A percentile compares a stretch with the other conserved stretches of the same genome.
Conservation (phyloP, 2,113 vertebrate genomes). For the Furnarius figulus region DNA sequence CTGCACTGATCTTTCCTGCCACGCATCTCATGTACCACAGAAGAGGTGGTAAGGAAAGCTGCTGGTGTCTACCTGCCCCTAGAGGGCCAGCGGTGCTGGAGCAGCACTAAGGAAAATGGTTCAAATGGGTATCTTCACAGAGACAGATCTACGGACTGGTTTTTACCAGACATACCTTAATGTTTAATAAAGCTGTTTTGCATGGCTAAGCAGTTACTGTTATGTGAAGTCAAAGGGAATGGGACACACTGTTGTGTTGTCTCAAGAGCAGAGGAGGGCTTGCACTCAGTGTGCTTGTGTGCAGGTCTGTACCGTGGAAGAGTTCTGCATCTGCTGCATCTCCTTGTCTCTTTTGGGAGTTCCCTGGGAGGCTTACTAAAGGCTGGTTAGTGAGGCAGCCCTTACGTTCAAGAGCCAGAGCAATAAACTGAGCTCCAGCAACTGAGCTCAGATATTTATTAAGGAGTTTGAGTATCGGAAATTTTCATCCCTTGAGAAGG, state of each 20-base stretch:
- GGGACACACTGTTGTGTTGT: rapidly evolving
- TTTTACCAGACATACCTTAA: not conserved
- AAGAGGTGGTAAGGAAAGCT: not conserved
- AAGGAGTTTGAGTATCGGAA: not conserved
- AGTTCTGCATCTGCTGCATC: not conserved
- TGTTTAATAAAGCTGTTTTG: not conserved
- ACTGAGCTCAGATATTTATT: not conserved
- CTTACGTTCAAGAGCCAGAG: not conserved
- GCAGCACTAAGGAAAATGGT: not conserved
- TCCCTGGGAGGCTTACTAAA: not conserved
- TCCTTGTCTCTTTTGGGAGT: not conserved
- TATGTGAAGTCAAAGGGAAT: not conserved
- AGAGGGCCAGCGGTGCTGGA: not conserved
- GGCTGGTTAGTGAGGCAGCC: not conserved
- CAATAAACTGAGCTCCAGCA: not conserved
- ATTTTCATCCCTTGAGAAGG: not conserved
- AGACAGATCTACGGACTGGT: not conserved
- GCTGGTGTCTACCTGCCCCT: not conserved
- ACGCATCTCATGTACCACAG: rapidly evolving
- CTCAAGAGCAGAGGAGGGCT: rapidly evolving
- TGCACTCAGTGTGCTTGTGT: rapidly evolving
- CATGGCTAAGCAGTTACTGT: not conserved
- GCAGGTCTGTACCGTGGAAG: not conserved
- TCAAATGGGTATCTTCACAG: not conserved
- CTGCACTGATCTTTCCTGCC: not conserved